Conservation (phyloP, 1,140 invertebrate species). For the Drosophila lacertosa region DNA sequence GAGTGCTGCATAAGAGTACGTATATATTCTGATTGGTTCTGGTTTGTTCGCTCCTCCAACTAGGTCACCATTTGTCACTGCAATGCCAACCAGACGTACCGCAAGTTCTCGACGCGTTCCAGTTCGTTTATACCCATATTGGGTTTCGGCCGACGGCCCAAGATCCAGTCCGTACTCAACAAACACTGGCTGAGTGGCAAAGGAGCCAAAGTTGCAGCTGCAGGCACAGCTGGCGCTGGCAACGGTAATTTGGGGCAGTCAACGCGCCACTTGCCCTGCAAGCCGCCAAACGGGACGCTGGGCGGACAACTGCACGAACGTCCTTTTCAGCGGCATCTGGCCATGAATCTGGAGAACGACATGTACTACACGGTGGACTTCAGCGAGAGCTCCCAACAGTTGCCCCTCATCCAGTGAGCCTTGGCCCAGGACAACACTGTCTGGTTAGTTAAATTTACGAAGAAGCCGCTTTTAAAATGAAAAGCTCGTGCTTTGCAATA, state of each 20-base stretch:
- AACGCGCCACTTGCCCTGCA: constrained; percentile 65
- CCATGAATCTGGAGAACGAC: constrained; percentile 86
- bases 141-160: constrained; percentile 77
- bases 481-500: constrained; percentile 61
- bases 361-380: constrained; percentile 90
- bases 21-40: no score
- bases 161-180: constrained; percentile 75
- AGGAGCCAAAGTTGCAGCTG: constrained; percentile 69
- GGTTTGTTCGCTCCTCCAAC: constrained; percentile 11
- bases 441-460: constrained; percentile 82
- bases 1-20: background rate
- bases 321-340: constrained; percentile 85
- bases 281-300: constrained; percentile 66
- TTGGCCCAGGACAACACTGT: no score
- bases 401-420: constrained; percentile 88
- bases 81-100: constrained; percentile 89
- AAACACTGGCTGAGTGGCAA: constrained; percentile 84
- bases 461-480: constrained; percentile 40
- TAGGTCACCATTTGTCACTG: constrained; percentile 87
- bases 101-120: constrained; percentile 85
- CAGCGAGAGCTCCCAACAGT: constrained; percentile 88
- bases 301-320: constrained; percentile 77
- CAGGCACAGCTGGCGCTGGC: constrained; percentile 17
- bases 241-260: constrained; percentile 46
- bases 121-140: constrained; percentile 83